These are phyloP conservation scores for Nomada ruficornis DNA, from an alignment of 2,888 invertebrate genomes.

Conservation along the genomic window DNA sequence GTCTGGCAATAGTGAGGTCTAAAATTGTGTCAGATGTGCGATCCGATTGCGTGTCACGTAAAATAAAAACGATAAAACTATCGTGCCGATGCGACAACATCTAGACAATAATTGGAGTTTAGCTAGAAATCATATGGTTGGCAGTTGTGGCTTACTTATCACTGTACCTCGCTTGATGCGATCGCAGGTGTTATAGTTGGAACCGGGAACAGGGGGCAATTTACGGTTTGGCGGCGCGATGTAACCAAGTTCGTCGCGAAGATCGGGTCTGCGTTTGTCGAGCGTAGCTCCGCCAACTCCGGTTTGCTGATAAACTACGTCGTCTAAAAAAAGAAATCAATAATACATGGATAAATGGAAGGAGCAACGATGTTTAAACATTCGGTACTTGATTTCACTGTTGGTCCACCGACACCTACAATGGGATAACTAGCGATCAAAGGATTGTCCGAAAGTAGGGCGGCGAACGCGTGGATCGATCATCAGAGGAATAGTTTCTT, in stretches of 20 bases:
- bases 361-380: background rate
- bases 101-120: slow-evolving; percentile 72
- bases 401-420: slow-evolving; percentile 54
- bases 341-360: background rate
- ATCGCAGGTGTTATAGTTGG: slow-evolving; percentile 97
- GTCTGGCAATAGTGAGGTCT: slow-evolving; percentile 44
- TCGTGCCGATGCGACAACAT: slow-evolving; percentile 82
- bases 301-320: slow-evolving; percentile 95
- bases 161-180: slow-evolving; percentile 97
- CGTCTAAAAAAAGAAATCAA: slow-evolving; percentile 87
- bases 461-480: slow-evolving; percentile 59
- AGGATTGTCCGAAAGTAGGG: slow-evolving; percentile 42
- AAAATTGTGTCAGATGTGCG: slow-evolving; percentile 49
- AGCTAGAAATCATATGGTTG: slow-evolving; percentile 79
- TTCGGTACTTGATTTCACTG: slow-evolving; percentile 31
- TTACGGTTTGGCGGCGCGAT: slow-evolving; percentile 97
- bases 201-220: slow-evolving; percentile 95
- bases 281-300: slow-evolving; percentile 90
- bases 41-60: slow-evolving; percentile 44
- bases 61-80: slow-evolving; percentile 71
- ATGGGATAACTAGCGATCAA: slow-evolving; percentile 34
- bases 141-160: slow-evolving; percentile 90
- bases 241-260: slow-evolving; percentile 95
- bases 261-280: slow-evolving; percentile 92
- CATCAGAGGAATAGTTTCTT: slow-evolving; percentile 37